Evolutionary conservation across 2,113 vertebrate species (phyloP).

Genomic region (Okapia johnstoni): DNA sequence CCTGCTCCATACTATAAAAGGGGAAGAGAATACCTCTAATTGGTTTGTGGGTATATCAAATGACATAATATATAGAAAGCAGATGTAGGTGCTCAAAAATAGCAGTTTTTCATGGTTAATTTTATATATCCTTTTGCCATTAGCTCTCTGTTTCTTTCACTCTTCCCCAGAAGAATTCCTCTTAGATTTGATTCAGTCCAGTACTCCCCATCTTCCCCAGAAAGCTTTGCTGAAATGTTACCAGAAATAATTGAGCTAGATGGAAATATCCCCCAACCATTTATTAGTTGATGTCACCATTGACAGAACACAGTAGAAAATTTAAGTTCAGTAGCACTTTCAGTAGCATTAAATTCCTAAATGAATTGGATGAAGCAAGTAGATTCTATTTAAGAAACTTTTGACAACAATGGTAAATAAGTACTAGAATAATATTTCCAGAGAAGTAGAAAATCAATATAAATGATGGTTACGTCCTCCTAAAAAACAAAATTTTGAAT

Average conservation of each 20-base stretch:
- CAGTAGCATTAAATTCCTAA: conserved; percentile 1
- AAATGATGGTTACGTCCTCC: background rate
- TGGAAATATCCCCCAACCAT: background rate
- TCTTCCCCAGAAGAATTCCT: background rate
- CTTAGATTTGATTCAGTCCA: background rate
- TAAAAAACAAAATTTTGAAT: conserved; percentile 9
- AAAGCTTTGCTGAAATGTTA: background rate
- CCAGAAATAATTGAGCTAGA: background rate
- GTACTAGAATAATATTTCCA: background rate
- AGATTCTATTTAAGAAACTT: background rate
- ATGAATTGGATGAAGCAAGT: background rate
- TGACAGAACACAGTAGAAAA: background rate
- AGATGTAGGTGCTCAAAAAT: background rate
- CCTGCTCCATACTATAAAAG: background rate
- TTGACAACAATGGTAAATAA: background rate
- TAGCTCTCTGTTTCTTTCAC: background rate
- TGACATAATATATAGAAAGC: background rate
- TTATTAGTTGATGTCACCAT: background rate
- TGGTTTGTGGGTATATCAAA: background rate
- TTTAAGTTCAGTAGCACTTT: background rate
- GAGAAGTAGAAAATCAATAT: background rate
- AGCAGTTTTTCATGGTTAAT: background rate
- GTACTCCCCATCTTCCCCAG: background rate
- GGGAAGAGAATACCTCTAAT: background rate
- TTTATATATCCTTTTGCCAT: background rate